Base-by-base conservation (phyloP, 2,888 invertebrate genomes). In the Yponomeuta cagnagella region DNA sequence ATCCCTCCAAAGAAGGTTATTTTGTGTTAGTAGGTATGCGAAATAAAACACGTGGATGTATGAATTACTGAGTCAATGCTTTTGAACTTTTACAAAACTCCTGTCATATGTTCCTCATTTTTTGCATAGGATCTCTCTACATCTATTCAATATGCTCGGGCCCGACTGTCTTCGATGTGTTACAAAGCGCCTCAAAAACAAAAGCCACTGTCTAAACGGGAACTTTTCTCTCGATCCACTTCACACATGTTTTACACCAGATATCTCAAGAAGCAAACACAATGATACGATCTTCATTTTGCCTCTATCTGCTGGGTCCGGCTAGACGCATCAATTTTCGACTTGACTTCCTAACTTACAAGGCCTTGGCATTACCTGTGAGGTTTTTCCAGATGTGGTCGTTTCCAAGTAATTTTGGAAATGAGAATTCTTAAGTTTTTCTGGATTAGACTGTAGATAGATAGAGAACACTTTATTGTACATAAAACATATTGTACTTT, bases 271-370 rank as follows among this genome's bases (percentile, higher is more conserved):
- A 58, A 58, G 15, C 15, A 58, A 1, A 58, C 52, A 15, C 52
- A 58, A 23, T 15, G 52, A 58, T 58, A 58, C 52, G 52, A 58
- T 58, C 52, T 58, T 52, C 8, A 52, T 52, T 52, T 58, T 58
- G 15, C 52, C 8, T 58, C 15, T 12, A 15, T 58, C 52, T 58
- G 52, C 12, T 5, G 52, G 15, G 52, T 1, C 52, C 52, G 52
- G 52, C 52, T 58, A 58, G 52, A 58, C 52, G 52, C 52, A 58
- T 58, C 52, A 58, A 58, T 58, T 15, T 58, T 58, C 52, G 15
- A 58, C 52, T 58, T 58, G 52, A 58, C 52, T 58, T 58, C 12
- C 52, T 58, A 58, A 58, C 52, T 58, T 58, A 58, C 52, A 58
- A 58, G 52, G 12, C 52, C 12, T 58, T 58, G 52, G 52, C 52